These are phyloP conservation scores for Drosophila parabipectinata DNA, from an alignment of 1,140 invertebrate species.

Conservation along the genomic window DNA sequence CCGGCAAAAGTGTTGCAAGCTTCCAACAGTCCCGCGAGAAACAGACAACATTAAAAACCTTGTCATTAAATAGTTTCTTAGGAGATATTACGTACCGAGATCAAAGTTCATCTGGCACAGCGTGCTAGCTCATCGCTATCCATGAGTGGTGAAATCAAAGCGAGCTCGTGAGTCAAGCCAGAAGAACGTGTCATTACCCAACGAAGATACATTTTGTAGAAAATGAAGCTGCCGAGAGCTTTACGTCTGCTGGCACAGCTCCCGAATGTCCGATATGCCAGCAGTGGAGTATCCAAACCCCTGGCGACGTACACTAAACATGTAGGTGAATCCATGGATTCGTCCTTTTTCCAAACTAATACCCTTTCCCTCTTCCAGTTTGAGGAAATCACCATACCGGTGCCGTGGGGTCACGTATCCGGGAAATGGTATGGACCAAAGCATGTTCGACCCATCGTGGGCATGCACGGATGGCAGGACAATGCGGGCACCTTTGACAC, in stretches of 20 bases:
- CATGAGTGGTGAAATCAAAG: constrained; percentile 47
- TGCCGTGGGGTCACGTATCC: constrained; percentile 88
- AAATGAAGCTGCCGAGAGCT: constrained; percentile 44
- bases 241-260: constrained; percentile 27
- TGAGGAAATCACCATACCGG: constrained; percentile 88
- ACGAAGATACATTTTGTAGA: constrained; percentile 10
- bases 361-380: constrained; percentile 62
- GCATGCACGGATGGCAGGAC: constrained; percentile 91
- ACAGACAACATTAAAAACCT: constrained; percentile 20
- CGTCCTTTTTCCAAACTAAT: neutral
- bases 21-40: neutral
- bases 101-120: constrained; percentile 47
- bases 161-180: constrained; percentile 1
- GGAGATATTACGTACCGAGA: constrained; percentile 13
- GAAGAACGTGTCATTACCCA: constrained; percentile 35
- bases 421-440: constrained; percentile 89
- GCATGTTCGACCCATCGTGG: constrained; percentile 87
- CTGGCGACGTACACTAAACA: constrained; percentile 57
- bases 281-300: constrained; percentile 27
- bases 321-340: constrained; percentile 27
- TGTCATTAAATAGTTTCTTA: constrained; percentile 12
- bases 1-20: constrained; percentile 4
- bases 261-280: constrained; percentile 20
- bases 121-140: constrained; percentile 15
- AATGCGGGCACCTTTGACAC: constrained; percentile 90